Percentiles rank a stretch among this genome's conserved stretches.
Evolutionary conservation across 2,113 vertebrate species (phyloP).

Genomic region (Trachemys scripta): DNA sequence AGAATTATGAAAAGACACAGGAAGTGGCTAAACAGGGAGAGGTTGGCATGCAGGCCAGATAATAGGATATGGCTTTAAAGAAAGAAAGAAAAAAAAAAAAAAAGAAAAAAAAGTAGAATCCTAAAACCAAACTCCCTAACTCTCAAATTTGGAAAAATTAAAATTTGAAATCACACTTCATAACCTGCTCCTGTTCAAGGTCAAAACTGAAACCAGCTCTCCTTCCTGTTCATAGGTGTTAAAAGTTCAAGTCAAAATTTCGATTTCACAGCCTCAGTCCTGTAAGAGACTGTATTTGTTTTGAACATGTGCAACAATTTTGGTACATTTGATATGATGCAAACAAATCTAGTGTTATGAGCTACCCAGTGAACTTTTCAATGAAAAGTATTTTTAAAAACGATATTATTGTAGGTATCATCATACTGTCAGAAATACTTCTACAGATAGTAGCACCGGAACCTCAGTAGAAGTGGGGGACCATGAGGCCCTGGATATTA

Average conservation of each 20-base stretch:
- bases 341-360: not conserved
- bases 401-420: not conserved
- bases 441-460: not conserved
- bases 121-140: not conserved
- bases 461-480: too few species aligned
- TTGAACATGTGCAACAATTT: not conserved
- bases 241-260: not conserved
- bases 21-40: not conserved
- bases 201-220: not conserved
- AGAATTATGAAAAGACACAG: not conserved
- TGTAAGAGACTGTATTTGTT: not conserved
- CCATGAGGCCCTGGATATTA: not conserved
- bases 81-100: not conserved
- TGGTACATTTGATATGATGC: not conserved
- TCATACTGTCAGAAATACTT: not conserved
- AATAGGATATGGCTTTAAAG: not conserved
- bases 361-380: fast-evolving
- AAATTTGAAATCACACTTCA: not conserved
- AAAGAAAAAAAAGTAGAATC: not conserved
- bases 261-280: not conserved
- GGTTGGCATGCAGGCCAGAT: not conserved
- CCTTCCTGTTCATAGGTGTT: fast-evolving
- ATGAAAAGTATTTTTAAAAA: not conserved
- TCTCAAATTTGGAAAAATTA: not conserved
- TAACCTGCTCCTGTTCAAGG: not conserved